phyloP scores from a whole-genome alignment of 1,140 invertebrate species.

The Caerostris extrusa region DNA sequence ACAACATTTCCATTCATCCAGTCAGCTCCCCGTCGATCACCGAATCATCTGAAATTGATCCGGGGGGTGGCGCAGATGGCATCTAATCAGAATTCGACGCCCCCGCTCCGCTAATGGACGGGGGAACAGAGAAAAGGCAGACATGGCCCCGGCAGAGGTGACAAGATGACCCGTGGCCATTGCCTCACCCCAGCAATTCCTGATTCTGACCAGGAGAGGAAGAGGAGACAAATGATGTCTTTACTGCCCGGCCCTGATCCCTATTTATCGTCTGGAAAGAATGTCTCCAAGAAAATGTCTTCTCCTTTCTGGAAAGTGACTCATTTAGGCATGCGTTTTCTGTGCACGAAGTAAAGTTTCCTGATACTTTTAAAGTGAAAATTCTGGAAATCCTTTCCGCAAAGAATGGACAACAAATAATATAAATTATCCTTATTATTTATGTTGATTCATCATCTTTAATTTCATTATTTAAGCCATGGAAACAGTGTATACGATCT shows the following conservation, averaged over 20 bases:
- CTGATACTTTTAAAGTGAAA: too few species aligned
- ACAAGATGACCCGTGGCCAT: constrained; percentile 68
- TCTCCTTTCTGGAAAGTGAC: too few species aligned
- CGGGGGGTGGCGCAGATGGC: constrained; percentile 55
- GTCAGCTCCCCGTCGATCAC: constrained; percentile 25
- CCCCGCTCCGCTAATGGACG: constrained; percentile 24
- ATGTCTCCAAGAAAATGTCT: neutral
- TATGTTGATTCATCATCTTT: too few species aligned
- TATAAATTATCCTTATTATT: too few species aligned
- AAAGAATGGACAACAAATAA: too few species aligned
- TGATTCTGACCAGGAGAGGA: constrained; percentile 44
- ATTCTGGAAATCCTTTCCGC: too few species aligned
- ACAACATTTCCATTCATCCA: constrained; percentile 44
- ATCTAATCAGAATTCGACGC: constrained; percentile 72
- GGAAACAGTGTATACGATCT: too few species aligned
- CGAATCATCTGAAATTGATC: constrained; percentile 53
- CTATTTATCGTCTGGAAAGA: constrained; percentile 52
- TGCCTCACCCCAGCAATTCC: constrained; percentile 59
- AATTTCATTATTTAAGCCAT: too few species aligned
- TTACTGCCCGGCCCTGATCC: constrained; percentile 53
- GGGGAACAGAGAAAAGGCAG: constrained; percentile 71
- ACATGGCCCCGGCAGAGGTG: constrained; percentile 61
- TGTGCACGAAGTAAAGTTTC: too few species aligned
- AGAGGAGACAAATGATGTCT: constrained; percentile 63
- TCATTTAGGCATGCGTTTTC: too few species aligned